Base-by-base conservation (phyloP, 2,888 invertebrate species). In the Crioceris asparagi region DNA sequence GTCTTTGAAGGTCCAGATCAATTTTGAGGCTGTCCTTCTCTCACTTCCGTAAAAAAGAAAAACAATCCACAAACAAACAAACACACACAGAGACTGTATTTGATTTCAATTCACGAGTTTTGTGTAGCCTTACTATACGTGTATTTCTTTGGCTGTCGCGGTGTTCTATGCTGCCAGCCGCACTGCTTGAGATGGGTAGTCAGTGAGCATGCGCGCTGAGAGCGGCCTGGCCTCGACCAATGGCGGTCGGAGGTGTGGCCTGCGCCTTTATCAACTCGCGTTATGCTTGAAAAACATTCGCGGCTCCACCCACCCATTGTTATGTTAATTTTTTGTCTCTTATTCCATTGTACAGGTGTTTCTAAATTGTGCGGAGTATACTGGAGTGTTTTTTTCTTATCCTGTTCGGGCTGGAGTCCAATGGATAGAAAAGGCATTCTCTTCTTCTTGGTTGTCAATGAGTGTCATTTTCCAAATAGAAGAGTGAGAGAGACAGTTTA, bases 1-100 rank as follows among this genome's bases (percentile, higher is more conserved):
- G 79, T 54, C 71, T 65, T 57, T 80, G 79, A 61, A 80, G 72
- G 53, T 81, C 80, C 69, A 80, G 79, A 72, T 81, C 80, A 79
- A 79, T 74, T 69, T 66, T 77, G 74, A 60, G 56, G 70, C 70
- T 66, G 74, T 74, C 59, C 48, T 45, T 11, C 14, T 15, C n/a
- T 15, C n/a, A 29, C 29, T n/a, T 10, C 10, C 29, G 11, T 11
- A 29, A 29, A 29, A 11, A 16, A 10, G 10, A 29, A 23, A 30
- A 36, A 32, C 32, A 29, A 36, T 33, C 16, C 35, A 27, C 27
- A 27, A 27, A 27, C 27, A 27, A 10, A 11, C 12, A 12, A 32
- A 6, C 15, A 33, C 25, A 2, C 21, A 27, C 34, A 11, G 29
- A 17, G 18, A 23, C 33, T 18, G 25, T 29, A 23, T 29, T 18